These are phyloP conservation scores for Biston betularia DNA, from an alignment of 2,888 invertebrate genomes.

Conservation along the genomic window DNA sequence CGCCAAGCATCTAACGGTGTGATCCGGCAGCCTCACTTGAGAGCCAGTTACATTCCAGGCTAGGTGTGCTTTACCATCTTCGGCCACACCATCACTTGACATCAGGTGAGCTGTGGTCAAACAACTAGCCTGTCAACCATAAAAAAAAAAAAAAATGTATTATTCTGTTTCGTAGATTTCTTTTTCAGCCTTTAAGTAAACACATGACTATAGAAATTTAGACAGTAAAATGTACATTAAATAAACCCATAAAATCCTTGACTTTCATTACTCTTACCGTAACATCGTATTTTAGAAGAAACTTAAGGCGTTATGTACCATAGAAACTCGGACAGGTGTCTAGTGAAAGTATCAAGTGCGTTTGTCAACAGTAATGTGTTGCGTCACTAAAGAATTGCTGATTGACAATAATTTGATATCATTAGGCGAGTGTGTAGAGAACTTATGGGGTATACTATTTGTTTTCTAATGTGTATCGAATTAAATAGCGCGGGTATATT, in stretches of 20 bases:
- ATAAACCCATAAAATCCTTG: slow-evolving; percentile 19
- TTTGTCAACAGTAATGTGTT: slow-evolving; percentile 50
- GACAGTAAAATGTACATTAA: neutral
- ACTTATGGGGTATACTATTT: slow-evolving; percentile 27
- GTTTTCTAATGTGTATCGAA: slow-evolving; percentile 10
- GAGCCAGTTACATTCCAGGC: too few relatives aligned
- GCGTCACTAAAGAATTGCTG: slow-evolving; percentile 45
- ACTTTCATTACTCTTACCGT: slow-evolving; percentile 13
- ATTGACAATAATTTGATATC: slow-evolving; percentile 54
- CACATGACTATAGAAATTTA: neutral
- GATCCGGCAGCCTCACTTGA: too few relatives aligned
- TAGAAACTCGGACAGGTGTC: slow-evolving; percentile 45
- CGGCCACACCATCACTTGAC: too few relatives aligned
- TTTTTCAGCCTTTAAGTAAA: neutral
- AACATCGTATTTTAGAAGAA: neutral
- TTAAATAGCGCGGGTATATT: too few relatives aligned
- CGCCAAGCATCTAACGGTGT: too few relatives aligned
- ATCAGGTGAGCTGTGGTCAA: too few relatives aligned
- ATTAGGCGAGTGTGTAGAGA: slow-evolving; percentile 39
- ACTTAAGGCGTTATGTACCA: slow-evolving; percentile 35
- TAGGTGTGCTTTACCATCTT: too few relatives aligned
- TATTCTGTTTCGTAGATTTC: too few relatives aligned
- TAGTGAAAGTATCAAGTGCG: slow-evolving; percentile 52
- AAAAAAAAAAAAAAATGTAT: too few relatives aligned
- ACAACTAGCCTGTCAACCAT: too few relatives aligned